Evolutionary conservation across 2,113 vertebrate genomes (phyloP).

Genomic region (Oreochromis aureus): DNA sequence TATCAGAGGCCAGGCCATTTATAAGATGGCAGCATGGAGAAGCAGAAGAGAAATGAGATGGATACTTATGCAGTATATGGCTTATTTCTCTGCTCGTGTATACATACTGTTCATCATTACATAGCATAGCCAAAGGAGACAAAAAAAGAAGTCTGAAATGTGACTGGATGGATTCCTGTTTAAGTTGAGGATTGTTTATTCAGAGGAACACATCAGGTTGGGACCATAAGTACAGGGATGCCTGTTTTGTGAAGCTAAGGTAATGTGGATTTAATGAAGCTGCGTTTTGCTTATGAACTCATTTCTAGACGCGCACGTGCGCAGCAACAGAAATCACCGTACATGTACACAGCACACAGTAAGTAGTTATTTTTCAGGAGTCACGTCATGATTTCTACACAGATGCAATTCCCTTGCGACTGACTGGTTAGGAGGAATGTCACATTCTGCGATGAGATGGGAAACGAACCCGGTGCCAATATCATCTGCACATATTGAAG

Average conservation of each 20-base stretch:
- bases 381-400: background rate
- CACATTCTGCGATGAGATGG: background rate
- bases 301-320: background rate
- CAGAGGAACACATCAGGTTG: background rate
- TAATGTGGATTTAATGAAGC: conserved; percentile 52
- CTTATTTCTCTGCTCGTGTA: background rate
- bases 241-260: conserved; percentile 22
- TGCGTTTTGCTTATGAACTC: background rate
- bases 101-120: background rate
- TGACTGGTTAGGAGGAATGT: background rate
- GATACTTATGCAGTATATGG: background rate
- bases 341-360: background rate
- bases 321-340: background rate
- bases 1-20: conserved; percentile 4
- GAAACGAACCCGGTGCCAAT: conserved; percentile 12
- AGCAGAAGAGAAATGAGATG: background rate
- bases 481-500: conserved; percentile 22
- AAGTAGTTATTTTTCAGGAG: background rate
- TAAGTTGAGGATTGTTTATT: conserved; percentile 20
- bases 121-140: background rate
- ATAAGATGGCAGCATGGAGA: background rate
- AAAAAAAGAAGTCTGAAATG: background rate
- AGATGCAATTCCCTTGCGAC: background rate
- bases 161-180: conserved; percentile 21
- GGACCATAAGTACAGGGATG: background rate